Evolutionary conservation across 2,113 vertebrate species (phyloP).

Genomic region (Oryzias javanicus): DNA sequence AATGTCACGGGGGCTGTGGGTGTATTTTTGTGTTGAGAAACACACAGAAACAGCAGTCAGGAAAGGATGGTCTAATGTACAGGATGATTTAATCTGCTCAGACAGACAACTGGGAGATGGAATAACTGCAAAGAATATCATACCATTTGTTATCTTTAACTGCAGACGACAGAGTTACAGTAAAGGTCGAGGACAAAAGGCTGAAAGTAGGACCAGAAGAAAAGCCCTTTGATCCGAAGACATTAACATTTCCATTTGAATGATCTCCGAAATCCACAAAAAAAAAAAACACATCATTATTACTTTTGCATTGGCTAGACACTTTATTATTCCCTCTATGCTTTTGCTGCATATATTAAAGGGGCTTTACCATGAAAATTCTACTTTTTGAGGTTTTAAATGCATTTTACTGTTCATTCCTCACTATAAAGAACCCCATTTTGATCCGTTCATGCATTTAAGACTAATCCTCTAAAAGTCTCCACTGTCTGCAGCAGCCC

Average conservation of each 20-base stretch:
- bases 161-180: slow-evolving; percentile 1
- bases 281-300: too few relatives aligned
- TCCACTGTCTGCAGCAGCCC: too few relatives aligned
- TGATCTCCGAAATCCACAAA: too few relatives aligned
- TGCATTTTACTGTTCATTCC: too few relatives aligned
- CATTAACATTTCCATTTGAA: background rate
- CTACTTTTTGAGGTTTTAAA: too few relatives aligned
- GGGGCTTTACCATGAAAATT: too few relatives aligned
- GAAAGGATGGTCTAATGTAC: slow-evolving; percentile 39
- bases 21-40: slow-evolving; percentile 54
- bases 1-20: slow-evolving; percentile 57
- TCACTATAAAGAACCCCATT: too few relatives aligned
- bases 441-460: too few relatives aligned
- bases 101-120: slow-evolving; percentile 23
- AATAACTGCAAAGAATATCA: slow-evolving; percentile 47
- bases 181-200: background rate
- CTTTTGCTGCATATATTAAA: too few relatives aligned
- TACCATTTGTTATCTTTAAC: slow-evolving; percentile 38
- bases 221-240: background rate
- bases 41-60: slow-evolving; percentile 32
- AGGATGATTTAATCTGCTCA: slow-evolving; percentile 51
- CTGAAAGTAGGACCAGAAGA: slow-evolving; percentile 9
- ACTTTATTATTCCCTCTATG: too few relatives aligned
- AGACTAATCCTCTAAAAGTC: too few relatives aligned
- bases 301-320: too few relatives aligned